Evolutionary conservation across 2,113 vertebrate species (phyloP).

Genomic region (Ifrita kowaldi): DNA sequence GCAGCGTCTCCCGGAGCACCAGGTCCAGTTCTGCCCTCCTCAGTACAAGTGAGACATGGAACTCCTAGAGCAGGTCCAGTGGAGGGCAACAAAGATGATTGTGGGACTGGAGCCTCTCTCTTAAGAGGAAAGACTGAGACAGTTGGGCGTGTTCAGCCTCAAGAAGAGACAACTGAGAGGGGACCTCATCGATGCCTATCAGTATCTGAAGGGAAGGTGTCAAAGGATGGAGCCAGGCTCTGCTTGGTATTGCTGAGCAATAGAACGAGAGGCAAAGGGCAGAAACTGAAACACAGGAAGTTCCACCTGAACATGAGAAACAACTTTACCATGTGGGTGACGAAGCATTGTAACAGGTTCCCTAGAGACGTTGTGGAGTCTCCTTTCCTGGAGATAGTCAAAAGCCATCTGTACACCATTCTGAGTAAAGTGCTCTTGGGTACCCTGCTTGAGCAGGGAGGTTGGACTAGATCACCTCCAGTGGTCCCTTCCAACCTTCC

Average conservation of each 20-base stretch:
- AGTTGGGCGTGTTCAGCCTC: background rate
- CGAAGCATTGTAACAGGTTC: background rate
- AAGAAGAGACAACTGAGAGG: background rate
- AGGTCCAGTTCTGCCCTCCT: background rate
- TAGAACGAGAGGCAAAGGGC: background rate
- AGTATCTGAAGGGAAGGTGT: background rate
- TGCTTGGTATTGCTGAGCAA: fast-evolving
- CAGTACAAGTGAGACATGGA: background rate
- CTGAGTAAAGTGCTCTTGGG: background rate
- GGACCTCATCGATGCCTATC: background rate
- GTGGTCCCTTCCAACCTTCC: background rate
- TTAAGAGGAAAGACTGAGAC: background rate
- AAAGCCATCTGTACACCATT: background rate
- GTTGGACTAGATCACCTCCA: background rate
- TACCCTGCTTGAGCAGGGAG: background rate
- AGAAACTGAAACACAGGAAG: background rate
- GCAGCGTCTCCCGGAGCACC: background rate
- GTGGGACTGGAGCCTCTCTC: background rate
- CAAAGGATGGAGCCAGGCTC: background rate
- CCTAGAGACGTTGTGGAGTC: background rate
- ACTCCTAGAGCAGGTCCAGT: background rate
- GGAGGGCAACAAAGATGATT: background rate
- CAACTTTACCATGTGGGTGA: background rate
- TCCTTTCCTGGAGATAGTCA: background rate
- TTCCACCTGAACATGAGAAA: background rate